Evolutionary conservation across 2,888 invertebrate species (phyloP), one percentile per base, ranked within the genome.

Genomic region (Pardosa pseudoannulata): DNA sequence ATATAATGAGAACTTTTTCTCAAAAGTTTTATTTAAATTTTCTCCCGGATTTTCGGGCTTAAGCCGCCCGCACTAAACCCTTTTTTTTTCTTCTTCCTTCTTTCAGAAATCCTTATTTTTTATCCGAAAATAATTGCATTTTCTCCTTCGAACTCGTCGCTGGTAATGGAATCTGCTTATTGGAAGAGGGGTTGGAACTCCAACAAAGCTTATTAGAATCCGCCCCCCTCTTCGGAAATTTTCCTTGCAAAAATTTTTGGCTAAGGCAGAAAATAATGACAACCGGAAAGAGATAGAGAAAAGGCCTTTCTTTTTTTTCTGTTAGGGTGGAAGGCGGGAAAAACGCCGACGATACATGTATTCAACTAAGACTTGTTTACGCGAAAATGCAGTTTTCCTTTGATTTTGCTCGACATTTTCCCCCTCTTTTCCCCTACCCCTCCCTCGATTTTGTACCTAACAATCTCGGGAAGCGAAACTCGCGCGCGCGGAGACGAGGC

Each of bases 51-150:
- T 11, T 27, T 56, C 23, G 16, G 16, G 23, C 23, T 23, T 23
- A 56, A 56, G 56, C 19, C 11, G 3, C 23, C 56, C 9, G 56
- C 56, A 56, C 56, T 56, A 56, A 56, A 29, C 23, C 79, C n/a
- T 27, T 23, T 29, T 23, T 6, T 46, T 19, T n/a, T n/a, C n/a
- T n/a, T n/a, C n/a, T n/a, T n/a, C n/a, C n/a, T n/a, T n/a, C n/a
- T n/a, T n/a, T n/a, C n/a, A n/a, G n/a, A 23, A n/a, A 64, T 50
- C 32, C 65, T 72, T 72, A 65, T 72, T 72, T 56, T 67, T 83
- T 72, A 83, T 83, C 76, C 82, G 13, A 71, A 83, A 83, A 83
- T 83, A 83, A 83, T 83, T 83, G 76, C 76, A 83, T 83, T 83
- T 71, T 32, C 56, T 36, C 46, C 68, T n/a, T 50, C 36, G n/a